Evolutionary conservation across 1,140 invertebrate genomes (phyloP).

Genomic region (Polypedilum pembai): DNA sequence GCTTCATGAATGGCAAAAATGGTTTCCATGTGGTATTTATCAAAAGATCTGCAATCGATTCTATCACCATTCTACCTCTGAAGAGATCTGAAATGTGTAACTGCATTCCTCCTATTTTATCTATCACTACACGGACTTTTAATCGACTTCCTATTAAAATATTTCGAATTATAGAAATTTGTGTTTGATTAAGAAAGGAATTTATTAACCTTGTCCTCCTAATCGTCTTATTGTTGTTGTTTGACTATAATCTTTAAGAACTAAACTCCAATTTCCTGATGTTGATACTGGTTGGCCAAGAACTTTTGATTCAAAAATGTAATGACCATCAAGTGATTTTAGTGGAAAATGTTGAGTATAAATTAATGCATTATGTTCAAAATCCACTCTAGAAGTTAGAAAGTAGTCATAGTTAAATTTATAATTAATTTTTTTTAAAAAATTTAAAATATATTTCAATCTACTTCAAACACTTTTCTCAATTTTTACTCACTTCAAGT

Average conservation of each 20-base stretch:
- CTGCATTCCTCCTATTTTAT: constrained; percentile 64
- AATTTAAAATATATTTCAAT: too few relatives aligned
- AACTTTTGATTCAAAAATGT: constrained; percentile 54
- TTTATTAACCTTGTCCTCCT: constrained; percentile 37
- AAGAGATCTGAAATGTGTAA: constrained; percentile 67
- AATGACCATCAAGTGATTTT: constrained; percentile 61
- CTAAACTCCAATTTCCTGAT: constrained; percentile 62
- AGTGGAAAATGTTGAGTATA: constrained; percentile 76
- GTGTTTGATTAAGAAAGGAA: constrained; percentile 25
- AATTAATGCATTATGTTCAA: constrained; percentile 53
- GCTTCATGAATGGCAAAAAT: constrained; percentile 60
- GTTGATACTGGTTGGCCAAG: constrained; percentile 53
- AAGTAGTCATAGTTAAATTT: neutral
- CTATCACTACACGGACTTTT: constrained; percentile 59
- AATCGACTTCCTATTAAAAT: constrained; percentile 46
- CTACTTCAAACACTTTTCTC: too few relatives aligned
- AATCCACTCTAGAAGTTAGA: constrained; percentile 51
- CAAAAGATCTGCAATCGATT: constrained; percentile 36
- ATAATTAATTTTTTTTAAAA: too few relatives aligned
- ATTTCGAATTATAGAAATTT: neutral
- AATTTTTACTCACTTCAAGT: constrained; percentile 51
- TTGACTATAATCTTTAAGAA: constrained; percentile 63
- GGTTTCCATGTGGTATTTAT: constrained; percentile 71
- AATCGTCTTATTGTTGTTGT: constrained; percentile 61
- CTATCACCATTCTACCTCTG: constrained; percentile 52